Evolutionary conservation across 2,113 vertebrate genomes (phyloP).

Genomic region (Pituophis catenifer): DNA sequence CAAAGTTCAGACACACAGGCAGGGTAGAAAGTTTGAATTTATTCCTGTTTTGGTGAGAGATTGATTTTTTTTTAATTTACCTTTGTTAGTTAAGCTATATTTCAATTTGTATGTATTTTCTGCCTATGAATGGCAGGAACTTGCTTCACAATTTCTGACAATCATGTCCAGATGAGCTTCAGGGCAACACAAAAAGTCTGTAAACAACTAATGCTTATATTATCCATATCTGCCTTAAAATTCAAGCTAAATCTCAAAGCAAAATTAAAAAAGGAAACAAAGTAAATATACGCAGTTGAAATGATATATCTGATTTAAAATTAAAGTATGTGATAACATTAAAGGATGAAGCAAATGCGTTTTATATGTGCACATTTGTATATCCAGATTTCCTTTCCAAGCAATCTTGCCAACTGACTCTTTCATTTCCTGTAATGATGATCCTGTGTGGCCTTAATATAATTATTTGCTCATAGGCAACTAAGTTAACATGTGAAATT

Average conservation of each 20-base stretch:
- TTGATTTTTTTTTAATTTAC: background rate
- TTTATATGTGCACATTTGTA: background rate
- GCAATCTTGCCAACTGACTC: background rate
- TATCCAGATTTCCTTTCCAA: background rate
- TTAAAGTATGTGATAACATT: background rate
- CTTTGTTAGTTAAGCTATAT: background rate
- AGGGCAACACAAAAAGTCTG: background rate
- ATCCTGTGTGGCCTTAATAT: conserved; percentile 38
- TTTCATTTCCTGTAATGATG: background rate
- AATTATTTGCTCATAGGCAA: conserved; percentile 26
- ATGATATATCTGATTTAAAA: background rate
- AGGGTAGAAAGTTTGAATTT: background rate
- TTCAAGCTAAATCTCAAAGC: background rate
- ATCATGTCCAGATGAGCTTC: background rate
- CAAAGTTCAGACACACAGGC: background rate
- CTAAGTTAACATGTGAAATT: conserved; percentile 13
- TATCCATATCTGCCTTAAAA: background rate
- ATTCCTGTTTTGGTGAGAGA: background rate
- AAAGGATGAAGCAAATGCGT: background rate
- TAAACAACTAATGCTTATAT: background rate
- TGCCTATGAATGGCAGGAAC: background rate
- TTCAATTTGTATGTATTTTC: background rate
- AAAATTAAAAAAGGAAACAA: background rate
- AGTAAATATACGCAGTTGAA: background rate
- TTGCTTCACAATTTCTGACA: background rate